Conservation (phyloP, 53 echinoderm and acorn worm genomes). For the Patiria pectinifera region DNA sequence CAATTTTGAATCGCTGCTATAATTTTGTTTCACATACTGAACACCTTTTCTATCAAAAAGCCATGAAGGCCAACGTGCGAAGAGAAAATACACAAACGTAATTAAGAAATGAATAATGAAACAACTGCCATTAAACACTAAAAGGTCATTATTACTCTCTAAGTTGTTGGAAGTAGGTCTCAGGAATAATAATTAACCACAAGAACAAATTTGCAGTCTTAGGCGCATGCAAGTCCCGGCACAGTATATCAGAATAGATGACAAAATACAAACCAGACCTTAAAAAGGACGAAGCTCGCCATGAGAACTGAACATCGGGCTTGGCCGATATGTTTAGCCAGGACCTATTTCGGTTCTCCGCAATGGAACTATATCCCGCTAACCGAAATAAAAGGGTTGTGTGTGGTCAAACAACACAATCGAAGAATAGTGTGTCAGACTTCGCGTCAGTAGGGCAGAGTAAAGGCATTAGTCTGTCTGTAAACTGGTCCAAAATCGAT, state of each 20-base stretch:
- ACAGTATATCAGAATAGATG: not conserved
- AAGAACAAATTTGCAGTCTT: constrained; percentile 17
- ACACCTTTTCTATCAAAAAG: not conserved
- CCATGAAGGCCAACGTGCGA: not conserved
- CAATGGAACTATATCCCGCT: not conserved
- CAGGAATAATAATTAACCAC: constrained; percentile 12
- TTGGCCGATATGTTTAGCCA: constrained; percentile 5
- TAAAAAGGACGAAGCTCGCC: not conserved
- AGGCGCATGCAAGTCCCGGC: not conserved
- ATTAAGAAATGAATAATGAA: not conserved
- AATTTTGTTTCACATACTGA: too few species aligned
- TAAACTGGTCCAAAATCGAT: not conserved
- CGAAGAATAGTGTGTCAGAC: constrained; percentile 37
- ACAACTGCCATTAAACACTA: not conserved
- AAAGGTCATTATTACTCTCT: not conserved
- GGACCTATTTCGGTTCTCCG: constrained; percentile 23
- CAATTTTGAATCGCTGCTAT: too few species aligned
- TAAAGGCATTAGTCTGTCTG: not conserved
- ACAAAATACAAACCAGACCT: not conserved
- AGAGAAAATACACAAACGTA: not conserved
- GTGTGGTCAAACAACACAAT: constrained; percentile 26
- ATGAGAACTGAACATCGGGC: constrained; percentile 26
- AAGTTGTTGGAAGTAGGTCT: not conserved
- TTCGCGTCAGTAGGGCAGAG: not conserved
- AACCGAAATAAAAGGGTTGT: not conserved